Evolutionary conservation across 2,888 invertebrate species (phyloP).

Genomic region (Chironomus riparius): DNA sequence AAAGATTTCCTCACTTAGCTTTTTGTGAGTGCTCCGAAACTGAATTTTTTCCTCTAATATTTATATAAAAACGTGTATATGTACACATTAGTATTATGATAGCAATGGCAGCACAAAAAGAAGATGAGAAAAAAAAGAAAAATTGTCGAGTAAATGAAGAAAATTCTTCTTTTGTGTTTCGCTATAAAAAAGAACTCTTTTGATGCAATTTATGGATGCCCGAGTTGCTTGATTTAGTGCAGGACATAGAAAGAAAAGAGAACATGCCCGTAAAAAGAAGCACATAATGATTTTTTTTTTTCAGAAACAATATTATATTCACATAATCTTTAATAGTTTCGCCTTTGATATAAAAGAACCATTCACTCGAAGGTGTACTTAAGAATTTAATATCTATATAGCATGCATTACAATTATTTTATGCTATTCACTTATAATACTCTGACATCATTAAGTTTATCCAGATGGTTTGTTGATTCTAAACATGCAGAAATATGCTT

Average conservation of each 20-base stretch:
- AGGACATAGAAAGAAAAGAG: neutral
- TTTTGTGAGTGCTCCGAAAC: too few species aligned
- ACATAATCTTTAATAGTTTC: neutral
- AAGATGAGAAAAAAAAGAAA: neutral
- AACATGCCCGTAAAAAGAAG: neutral
- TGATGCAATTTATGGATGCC: conserved; percentile 27
- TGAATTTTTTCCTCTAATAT: neutral
- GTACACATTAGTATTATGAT: neutral
- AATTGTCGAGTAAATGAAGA: conserved; percentile 6
- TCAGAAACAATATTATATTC: neutral
- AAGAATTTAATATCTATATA: neutral
- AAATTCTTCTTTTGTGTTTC: neutral
- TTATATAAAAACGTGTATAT: neutral
- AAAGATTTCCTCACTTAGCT: too few species aligned
- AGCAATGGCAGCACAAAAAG: neutral
- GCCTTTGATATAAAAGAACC: neutral
- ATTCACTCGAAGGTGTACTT: neutral
- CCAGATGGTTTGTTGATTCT: neutral
- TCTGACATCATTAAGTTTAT: neutral
- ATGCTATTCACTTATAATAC: neutral
- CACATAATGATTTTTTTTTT: neutral
- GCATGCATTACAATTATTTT: neutral
- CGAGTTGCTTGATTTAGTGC: conserved; percentile 25
- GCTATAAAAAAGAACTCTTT: conserved; percentile 23
- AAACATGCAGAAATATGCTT: too few species aligned